Percentiles rank a stretch among this genome's conserved stretches.
phyloP scores from a whole-genome alignment of 92 coral and sea anemone genomes.

The Porites rus region DNA sequence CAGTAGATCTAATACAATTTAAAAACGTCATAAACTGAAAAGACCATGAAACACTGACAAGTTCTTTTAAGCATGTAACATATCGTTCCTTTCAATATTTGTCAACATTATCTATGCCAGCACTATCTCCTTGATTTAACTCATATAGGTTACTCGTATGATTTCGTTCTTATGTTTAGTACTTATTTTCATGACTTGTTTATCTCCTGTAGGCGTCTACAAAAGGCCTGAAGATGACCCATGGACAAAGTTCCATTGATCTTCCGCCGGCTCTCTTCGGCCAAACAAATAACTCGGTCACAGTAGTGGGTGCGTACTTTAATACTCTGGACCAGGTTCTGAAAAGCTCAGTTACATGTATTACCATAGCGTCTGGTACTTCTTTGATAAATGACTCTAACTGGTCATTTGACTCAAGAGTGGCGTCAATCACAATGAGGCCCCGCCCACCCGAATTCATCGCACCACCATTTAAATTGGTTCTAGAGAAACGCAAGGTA shows the following conservation, averaged over 20 bases:
- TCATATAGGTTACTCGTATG: too few species aligned
- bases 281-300: slow-evolving; percentile 20
- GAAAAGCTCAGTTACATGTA: background rate
- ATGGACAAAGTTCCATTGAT: slow-evolving; percentile 13
- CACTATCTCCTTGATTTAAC: too few species aligned
- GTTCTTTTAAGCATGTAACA: too few species aligned
- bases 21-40: too few species aligned
- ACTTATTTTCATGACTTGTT: too few species aligned
- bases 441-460: slow-evolving; percentile 42
- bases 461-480: slow-evolving; percentile 51
- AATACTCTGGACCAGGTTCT: slow-evolving; percentile 51
- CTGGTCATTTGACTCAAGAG: slow-evolving; percentile 32
- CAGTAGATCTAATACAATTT: too few species aligned
- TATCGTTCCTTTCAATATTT: too few species aligned
- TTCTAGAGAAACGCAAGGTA: slow-evolving; percentile 41
- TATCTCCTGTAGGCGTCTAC: background rate
- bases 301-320: slow-evolving; percentile 45
- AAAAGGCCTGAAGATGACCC: background rate
- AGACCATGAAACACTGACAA: too few species aligned
- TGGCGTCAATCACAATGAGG: slow-evolving; percentile 53
- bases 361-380: background rate
- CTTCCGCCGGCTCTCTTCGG: slow-evolving; percentile 29
- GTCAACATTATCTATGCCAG: too few species aligned
- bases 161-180: too few species aligned
- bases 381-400: background rate